phyloP scores from a whole-genome alignment of 1,140 invertebrate species.

The Diachasma alloeum region DNA sequence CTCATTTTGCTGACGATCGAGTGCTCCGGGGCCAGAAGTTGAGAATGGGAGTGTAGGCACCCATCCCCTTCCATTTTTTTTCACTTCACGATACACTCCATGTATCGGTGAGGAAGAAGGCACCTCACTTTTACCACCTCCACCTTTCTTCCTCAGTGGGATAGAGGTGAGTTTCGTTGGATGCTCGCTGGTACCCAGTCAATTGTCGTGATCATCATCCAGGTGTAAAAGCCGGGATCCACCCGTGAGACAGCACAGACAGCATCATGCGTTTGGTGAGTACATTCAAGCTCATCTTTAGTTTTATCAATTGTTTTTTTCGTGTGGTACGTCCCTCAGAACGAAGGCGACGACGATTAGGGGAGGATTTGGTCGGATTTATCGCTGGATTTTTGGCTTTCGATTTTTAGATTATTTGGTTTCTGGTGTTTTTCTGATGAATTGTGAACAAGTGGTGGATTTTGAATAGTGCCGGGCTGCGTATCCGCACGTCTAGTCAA shows the following conservation, averaged over 20 bases:
- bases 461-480: background rate
- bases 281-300: slow-evolving; percentile 30
- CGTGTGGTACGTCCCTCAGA: no score
- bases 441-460: background rate
- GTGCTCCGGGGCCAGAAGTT: background rate
- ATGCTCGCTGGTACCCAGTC: slow-evolving; percentile 1
- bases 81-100: background rate
- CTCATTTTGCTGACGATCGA: slow-evolving; percentile 8
- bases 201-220: slow-evolving; percentile 42
- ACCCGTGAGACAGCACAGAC: slow-evolving; percentile 41
- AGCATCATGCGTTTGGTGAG: slow-evolving; percentile 56
- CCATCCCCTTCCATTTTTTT: background rate
- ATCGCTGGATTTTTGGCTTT: background rate
- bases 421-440: background rate
- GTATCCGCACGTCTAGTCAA: background rate
- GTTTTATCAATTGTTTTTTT: no score
- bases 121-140: slow-evolving; percentile 6
- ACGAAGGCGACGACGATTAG: no score
- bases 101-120: background rate
- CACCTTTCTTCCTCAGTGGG: background rate
- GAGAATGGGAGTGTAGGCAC: background rate
- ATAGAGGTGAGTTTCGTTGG: background rate
- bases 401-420: background rate
- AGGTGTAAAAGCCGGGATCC: slow-evolving; percentile 49
- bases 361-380: no score